These are phyloP conservation scores for Sympetrum striolatum DNA, from an alignment of 2,888 invertebrate species.

Conservation along the genomic window DNA sequence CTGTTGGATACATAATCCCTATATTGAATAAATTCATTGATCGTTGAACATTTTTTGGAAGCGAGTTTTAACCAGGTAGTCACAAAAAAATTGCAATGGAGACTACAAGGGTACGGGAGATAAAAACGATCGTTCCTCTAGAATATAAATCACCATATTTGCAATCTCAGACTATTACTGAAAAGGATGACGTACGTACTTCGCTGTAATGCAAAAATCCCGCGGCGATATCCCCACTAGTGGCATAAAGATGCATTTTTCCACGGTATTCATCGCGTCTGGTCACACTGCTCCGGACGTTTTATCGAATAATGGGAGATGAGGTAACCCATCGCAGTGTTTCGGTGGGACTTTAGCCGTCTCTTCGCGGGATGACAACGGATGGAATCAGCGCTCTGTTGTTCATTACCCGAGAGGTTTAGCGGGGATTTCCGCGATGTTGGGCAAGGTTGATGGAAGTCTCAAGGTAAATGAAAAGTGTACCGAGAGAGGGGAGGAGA, in stretches of 20 bases:
- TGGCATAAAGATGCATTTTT: not conserved
- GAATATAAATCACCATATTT: too few relatives aligned
- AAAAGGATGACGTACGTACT: too few relatives aligned
- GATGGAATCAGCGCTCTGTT: not conserved
- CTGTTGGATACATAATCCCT: too few relatives aligned
- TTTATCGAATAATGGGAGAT: not conserved
- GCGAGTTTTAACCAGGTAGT: too few relatives aligned
- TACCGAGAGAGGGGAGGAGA: not conserved
- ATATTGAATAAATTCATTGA: too few relatives aligned
- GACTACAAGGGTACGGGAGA: too few relatives aligned
- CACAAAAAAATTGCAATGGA: too few relatives aligned
- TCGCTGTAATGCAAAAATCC: not conserved
- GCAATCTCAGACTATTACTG: too few relatives aligned
- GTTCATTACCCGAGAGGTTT: constrained; percentile 5
- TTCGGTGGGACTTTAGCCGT: not conserved
- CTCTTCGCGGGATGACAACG: constrained; percentile 12
- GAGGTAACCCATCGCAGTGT: not conserved
- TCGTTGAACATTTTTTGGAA: too few relatives aligned
- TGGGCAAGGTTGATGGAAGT: not conserved
- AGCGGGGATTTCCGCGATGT: constrained; percentile 12
- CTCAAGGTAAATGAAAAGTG: not conserved
- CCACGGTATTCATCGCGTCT: too few relatives aligned
- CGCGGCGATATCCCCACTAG: not conserved
- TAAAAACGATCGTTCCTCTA: too few relatives aligned
- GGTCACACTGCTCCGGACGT: too few relatives aligned